Evolutionary conservation across 2,888 invertebrate species (phyloP).

Genomic region (Lithophane socia): DNA sequence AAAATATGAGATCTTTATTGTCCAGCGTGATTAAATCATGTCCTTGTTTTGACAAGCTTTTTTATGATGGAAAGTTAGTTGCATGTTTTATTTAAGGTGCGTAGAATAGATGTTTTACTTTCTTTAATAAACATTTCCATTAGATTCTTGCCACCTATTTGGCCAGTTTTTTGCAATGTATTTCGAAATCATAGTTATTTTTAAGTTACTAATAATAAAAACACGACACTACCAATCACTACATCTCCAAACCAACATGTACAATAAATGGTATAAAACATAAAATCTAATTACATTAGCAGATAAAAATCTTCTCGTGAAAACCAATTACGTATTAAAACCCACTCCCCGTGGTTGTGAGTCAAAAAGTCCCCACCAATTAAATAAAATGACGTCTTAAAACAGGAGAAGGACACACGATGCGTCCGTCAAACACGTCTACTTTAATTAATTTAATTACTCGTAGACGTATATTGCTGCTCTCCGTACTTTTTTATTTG

Average conservation of each 20-base stretch:
- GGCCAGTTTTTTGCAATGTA: background rate
- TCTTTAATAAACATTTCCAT: background rate
- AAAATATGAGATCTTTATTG: slow-evolving; percentile 9
- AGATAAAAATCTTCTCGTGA: slow-evolving; percentile 60
- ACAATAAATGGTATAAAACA: slow-evolving; percentile 29
- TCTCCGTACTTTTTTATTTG: slow-evolving; percentile 62
- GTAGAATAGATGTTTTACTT: background rate
- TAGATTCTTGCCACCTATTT: background rate
- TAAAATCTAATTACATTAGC: slow-evolving; percentile 63
- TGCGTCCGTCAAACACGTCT: slow-evolving; percentile 71
- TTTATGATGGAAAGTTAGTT: background rate
- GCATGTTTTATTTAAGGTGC: background rate
- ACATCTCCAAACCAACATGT: slow-evolving; percentile 12
- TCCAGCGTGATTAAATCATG: slow-evolving; percentile 9
- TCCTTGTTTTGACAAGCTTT: background rate
- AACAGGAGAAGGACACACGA: slow-evolving; percentile 72
- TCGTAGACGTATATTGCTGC: slow-evolving; percentile 64
- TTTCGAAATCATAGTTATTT: background rate
- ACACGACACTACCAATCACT: background rate
- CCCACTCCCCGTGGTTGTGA: slow-evolving; percentile 44
- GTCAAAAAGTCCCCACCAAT: slow-evolving; percentile 61
- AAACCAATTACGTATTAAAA: slow-evolving; percentile 59
- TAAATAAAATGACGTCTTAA: slow-evolving; percentile 73
- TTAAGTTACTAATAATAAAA: background rate
- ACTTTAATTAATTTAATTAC: slow-evolving; percentile 82